phyloP scores from a whole-genome alignment of 2,797 vertebrate species.

The Pipistrellus pygmaeus region DNA sequence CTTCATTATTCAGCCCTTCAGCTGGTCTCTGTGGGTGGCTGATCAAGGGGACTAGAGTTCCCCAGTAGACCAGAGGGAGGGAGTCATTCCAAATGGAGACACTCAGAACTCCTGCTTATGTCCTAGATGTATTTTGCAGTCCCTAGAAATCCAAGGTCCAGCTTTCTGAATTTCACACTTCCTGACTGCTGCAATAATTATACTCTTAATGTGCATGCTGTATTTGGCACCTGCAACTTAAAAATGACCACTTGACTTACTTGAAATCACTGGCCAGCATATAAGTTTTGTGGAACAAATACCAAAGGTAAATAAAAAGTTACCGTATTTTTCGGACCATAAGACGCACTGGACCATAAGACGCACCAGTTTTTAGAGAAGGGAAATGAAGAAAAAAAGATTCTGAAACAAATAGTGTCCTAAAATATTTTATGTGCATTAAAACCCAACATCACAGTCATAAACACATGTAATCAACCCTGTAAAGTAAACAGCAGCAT shows the following conservation, averaged over 20 bases:
- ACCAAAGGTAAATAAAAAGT: neutral
- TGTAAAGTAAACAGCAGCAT: too few species aligned
- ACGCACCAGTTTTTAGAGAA: too few species aligned
- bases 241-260: neutral
- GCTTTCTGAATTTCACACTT: neutral
- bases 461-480: too few species aligned
- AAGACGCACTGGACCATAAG: too few species aligned
- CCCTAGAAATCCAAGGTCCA: neutral
- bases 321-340: too few species aligned
- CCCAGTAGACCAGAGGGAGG: neutral
- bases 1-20: neutral
- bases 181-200: neutral
- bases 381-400: too few species aligned
- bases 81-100: neutral
- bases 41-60: neutral
- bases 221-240: neutral
- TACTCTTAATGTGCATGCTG: neutral
- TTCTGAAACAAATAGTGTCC: too few species aligned
- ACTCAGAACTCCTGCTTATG: neutral
- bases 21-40: neutral
- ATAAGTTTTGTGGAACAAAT: constrained; percentile 11
- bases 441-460: too few species aligned
- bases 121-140: neutral
- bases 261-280: neutral
- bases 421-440: too few species aligned